Conservation (phyloP, 2,888 invertebrate genomes). For the Agrotis segetum region DNA sequence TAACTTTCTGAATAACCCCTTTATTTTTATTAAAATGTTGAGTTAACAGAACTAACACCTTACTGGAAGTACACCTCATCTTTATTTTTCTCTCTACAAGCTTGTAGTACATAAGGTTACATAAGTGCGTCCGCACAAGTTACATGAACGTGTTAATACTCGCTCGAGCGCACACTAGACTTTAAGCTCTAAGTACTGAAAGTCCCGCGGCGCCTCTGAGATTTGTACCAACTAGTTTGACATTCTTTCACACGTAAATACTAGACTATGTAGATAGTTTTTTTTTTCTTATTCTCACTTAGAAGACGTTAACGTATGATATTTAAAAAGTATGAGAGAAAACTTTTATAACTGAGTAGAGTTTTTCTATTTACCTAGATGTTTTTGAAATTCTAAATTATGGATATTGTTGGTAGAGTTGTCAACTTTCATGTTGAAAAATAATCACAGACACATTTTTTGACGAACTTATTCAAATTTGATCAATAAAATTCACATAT, state of each 20-base stretch:
- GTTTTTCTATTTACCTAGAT: not conserved
- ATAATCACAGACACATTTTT: too few species aligned
- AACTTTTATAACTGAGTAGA: conserved; percentile 5
- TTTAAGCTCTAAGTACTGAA: conserved; percentile 58
- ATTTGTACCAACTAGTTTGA: conserved; percentile 62
- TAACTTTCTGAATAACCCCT: not conserved
- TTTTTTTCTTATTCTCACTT: conserved; percentile 21
- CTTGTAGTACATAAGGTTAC: conserved; percentile 47
- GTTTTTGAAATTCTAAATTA: conserved; percentile 10
- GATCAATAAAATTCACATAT: too few species aligned
- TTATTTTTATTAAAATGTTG: not conserved
- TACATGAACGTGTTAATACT: conserved; percentile 48
- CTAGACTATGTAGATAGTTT: conserved; percentile 14
- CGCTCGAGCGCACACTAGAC: conserved; percentile 53
- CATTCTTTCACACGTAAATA: conserved; percentile 60
- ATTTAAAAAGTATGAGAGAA: conserved; percentile 32
- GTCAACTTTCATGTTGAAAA: not conserved
- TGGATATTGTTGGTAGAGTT: conserved; percentile 2
- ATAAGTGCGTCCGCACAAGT: conserved; percentile 54
- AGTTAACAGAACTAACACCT: conserved; percentile 4
- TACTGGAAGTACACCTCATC: conserved; percentile 3
- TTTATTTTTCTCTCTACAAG: conserved; percentile 32
- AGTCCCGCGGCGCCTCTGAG: conserved; percentile 61
- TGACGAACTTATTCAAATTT: too few species aligned
- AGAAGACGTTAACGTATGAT: conserved; percentile 3